Conservation (phyloP, 2,888 invertebrate genomes). For the Erebia aethiops region DNA sequence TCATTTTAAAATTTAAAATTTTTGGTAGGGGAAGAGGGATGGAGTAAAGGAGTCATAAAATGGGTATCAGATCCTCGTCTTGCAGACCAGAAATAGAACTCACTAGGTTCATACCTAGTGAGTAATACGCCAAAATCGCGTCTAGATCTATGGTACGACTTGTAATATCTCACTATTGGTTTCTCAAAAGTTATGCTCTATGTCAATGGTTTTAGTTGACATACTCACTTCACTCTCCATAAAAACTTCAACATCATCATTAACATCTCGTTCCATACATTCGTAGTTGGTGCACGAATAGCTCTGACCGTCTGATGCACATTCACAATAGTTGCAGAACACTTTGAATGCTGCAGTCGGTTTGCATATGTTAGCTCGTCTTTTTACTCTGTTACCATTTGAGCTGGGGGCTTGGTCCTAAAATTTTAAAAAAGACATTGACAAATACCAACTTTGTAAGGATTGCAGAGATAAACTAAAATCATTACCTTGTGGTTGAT, state of each 20-base stretch:
- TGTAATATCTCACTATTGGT: too few relatives aligned
- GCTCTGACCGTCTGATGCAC: conserved; percentile 64
- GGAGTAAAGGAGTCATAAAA: too few relatives aligned
- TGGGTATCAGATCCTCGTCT: too few relatives aligned
- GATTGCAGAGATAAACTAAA: neutral
- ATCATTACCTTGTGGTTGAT: neutral
- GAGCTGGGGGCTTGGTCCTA: conserved; percentile 8
- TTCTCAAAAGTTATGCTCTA: too few relatives aligned
- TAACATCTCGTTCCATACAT: conserved; percentile 61
- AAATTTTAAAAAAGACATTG: conserved; percentile 15
- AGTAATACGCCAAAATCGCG: too few relatives aligned
- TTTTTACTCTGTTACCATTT: conserved; percentile 26
- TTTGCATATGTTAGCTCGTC: conserved; percentile 35
- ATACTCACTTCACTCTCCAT: conserved; percentile 63
- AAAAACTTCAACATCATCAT: conserved; percentile 70
- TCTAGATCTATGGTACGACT: too few relatives aligned
- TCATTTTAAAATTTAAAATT: too few relatives aligned
- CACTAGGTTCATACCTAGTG: too few relatives aligned
- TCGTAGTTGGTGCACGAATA: conserved; percentile 79
- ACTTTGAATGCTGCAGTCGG: conserved; percentile 34
- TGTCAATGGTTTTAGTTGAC: too few relatives aligned
- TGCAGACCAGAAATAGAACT: too few relatives aligned
- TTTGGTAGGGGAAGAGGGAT: too few relatives aligned
- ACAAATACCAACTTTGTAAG: too few relatives aligned
- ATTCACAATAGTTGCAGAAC: conserved; percentile 40